phyloP scores from a whole-genome alignment of 1,140 invertebrate species.

The Aleiodes sp. region DNA sequence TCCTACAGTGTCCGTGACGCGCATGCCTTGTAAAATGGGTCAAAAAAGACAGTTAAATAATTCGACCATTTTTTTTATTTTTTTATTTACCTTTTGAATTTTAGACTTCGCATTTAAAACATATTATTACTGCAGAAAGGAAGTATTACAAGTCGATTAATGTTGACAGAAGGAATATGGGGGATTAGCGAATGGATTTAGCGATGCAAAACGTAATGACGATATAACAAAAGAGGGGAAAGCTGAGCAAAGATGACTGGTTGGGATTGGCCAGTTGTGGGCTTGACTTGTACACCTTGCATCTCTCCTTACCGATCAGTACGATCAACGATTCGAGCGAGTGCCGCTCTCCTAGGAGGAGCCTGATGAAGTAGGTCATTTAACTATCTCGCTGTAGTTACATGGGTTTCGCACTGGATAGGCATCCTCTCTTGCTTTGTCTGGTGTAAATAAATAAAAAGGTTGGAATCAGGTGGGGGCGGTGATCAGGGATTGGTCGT shows the following conservation, averaged over 20 bases:
- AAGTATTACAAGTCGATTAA: too few relatives aligned
- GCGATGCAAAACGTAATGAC: conserved; percentile 3
- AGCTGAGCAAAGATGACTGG: conserved; percentile 15
- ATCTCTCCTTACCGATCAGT: conserved; percentile 59
- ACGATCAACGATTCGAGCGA: conserved; percentile 56
- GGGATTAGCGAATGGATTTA: neutral
- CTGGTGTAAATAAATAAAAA: conserved; percentile 17
- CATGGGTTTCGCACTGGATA: conserved; percentile 24
- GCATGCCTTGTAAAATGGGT: conserved; percentile 7
- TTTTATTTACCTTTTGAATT: too few relatives aligned
- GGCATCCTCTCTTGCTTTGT: conserved; percentile 40
- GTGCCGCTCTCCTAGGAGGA: conserved; percentile 65
- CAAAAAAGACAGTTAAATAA: neutral
- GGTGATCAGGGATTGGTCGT: neutral
- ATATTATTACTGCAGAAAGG: too few relatives aligned
- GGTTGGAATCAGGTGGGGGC: conserved; percentile 16
- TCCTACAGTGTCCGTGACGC: conserved; percentile 36
- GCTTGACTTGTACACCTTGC: conserved; percentile 39
- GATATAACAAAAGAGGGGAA: neutral
- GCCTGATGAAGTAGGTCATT: conserved; percentile 64
- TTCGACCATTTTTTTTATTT: neutral
- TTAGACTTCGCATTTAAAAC: too few relatives aligned
- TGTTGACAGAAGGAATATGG: neutral
- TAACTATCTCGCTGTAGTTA: neutral
- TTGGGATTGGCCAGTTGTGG: conserved; percentile 41